These are phyloP conservation scores for Orchesella cincta DNA, from an alignment of 1,140 invertebrate species.

Conservation along the genomic window DNA sequence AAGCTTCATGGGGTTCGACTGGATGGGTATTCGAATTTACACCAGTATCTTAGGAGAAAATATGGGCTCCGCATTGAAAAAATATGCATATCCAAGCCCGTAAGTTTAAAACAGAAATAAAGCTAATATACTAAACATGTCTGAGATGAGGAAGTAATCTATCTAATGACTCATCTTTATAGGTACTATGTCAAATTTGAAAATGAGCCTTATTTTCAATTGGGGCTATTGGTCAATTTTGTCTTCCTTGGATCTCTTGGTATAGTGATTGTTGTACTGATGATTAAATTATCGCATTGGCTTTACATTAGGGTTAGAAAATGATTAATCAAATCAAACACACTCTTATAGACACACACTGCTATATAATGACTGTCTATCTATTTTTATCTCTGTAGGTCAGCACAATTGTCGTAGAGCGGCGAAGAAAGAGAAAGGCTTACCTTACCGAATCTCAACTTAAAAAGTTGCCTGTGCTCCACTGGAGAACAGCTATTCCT, in stretches of 20 bases:
- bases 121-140: not conserved
- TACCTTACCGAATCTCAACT: conserved; percentile 28
- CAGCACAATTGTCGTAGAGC: conserved; percentile 7
- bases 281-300: conserved; percentile 17
- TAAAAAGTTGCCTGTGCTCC: conserved; percentile 36
- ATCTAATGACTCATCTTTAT: conserved; percentile 6
- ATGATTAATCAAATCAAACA: no score
- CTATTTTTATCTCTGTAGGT: conserved; percentile 5
- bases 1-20: conserved; percentile 36
- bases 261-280: conserved; percentile 20
- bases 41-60: conserved; percentile 30
- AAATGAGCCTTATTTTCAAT: conserved; percentile 32
- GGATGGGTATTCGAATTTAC: conserved; percentile 37
- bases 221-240: conserved; percentile 34
- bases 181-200: conserved; percentile 37
- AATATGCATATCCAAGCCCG: conserved; percentile 28
- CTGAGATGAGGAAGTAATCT: not conserved
- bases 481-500: conserved; percentile 29
- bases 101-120: conserved; percentile 21
- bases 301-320: conserved; percentile 26
- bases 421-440: conserved; percentile 28
- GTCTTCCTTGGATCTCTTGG: conserved; percentile 30
- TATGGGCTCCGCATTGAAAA: conserved; percentile 25
- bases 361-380: not conserved
- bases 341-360: no score